These are phyloP conservation scores for Cephus cinctus DNA, from an alignment of 1,140 invertebrate genomes.

Conservation along the genomic window DNA sequence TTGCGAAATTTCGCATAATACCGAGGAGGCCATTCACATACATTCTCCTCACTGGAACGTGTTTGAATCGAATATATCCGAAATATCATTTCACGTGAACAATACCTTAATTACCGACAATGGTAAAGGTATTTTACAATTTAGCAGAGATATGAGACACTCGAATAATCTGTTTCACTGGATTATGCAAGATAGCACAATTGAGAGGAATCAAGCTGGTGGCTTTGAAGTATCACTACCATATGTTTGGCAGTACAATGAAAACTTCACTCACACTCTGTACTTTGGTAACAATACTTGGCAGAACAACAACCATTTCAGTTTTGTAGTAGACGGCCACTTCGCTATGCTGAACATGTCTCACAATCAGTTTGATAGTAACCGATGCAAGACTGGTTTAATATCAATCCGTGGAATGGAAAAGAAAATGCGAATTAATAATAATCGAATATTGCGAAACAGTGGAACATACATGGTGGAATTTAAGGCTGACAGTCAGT, in stretches of 20 bases:
- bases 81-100: conserved; percentile 84
- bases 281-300: conserved; percentile 86
- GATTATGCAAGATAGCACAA: conserved; percentile 82
- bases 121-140: conserved; percentile 80
- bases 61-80: conserved; percentile 76
- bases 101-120: conserved; percentile 81
- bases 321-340: conserved; percentile 85
- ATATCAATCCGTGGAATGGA: conserved; percentile 94
- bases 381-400: conserved; percentile 79
- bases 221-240: conserved; percentile 85
- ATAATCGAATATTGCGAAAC: conserved; percentile 79
- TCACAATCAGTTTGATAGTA: conserved; percentile 82
- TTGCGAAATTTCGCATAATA: conserved; percentile 79
- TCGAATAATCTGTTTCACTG: conserved; percentile 96
- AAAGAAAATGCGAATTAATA: conserved; percentile 84
- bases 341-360: conserved; percentile 84
- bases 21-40: conserved; percentile 76
- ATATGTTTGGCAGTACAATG: conserved; percentile 93
- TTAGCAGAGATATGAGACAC: conserved; percentile 84
- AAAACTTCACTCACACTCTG: conserved; percentile 90
- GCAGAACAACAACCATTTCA: conserved; percentile 82
- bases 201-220: conserved; percentile 79
- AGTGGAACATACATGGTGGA: conserved; percentile 83
- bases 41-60: conserved; percentile 84
- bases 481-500: conserved; percentile 88